A percentile compares a stretch with the other conserved stretches of the same genome.
These are phyloP conservation scores for Sarcophaga subvicina DNA, from an alignment of 2,888 invertebrate species.

Conservation along the genomic window DNA sequence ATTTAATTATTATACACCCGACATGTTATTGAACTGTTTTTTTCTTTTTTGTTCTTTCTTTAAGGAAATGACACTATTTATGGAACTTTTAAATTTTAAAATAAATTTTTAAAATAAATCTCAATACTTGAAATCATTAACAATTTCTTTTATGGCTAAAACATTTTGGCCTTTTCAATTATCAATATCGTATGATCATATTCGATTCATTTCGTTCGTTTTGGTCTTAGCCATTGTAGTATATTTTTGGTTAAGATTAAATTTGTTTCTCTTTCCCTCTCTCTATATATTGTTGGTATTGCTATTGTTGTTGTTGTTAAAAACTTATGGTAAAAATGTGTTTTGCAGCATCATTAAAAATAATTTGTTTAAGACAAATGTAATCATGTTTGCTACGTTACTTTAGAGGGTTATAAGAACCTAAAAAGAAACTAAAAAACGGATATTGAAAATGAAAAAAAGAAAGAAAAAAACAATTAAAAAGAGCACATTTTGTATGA, in stretches of 20 bases:
- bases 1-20: background rate
- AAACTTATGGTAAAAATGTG: constrained; percentile 36
- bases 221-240: background rate
- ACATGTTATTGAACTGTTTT: background rate
- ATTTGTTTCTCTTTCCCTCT: background rate
- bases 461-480: constrained; percentile 23
- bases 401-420: constrained; percentile 27
- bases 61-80: constrained; percentile 44
- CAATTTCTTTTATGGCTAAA: constrained; percentile 52
- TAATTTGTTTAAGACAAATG: constrained; percentile 74
- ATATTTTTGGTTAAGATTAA: constrained; percentile 47
- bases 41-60: constrained; percentile 14
- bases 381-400: constrained; percentile 47
- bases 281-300: background rate
- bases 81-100: constrained; percentile 27
- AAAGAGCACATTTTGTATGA: constrained; percentile 20
- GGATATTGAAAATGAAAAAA: background rate
- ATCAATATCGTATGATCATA: constrained; percentile 46
- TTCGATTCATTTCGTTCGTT: constrained; percentile 12
- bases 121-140: constrained; percentile 33
- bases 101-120: background rate
- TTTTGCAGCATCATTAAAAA: constrained; percentile 78
- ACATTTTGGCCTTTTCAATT: constrained; percentile 46
- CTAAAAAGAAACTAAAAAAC: constrained; percentile 18
- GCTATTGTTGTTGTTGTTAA: constrained; percentile 29